Evolutionary conservation across 2,888 invertebrate genomes (phyloP).

Genomic region (Platycnemis pennipes): DNA sequence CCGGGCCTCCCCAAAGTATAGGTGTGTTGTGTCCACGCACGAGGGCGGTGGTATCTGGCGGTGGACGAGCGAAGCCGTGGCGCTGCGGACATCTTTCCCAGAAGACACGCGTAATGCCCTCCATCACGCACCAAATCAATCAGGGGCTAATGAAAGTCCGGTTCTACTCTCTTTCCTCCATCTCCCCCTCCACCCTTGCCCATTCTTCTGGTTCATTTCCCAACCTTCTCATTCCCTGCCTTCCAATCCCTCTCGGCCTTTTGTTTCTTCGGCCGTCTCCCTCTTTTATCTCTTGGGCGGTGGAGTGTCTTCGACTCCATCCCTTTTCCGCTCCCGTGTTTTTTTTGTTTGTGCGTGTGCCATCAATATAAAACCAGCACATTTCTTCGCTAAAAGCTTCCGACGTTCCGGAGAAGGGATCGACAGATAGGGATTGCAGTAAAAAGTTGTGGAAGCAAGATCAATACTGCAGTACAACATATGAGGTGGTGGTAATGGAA

Average conservation of each 20-base stretch:
- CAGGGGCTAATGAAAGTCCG: constrained; percentile 23
- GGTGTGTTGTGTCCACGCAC: not conserved
- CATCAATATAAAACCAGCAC: constrained; percentile 52
- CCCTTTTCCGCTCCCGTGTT: not conserved
- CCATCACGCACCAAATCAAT: constrained; percentile 61
- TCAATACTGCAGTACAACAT: not conserved
- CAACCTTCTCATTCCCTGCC: not conserved
- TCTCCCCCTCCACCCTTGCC: not conserved
- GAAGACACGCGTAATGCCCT: constrained; percentile 17
- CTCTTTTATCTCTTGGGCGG: not conserved
- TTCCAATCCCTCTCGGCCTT: not conserved
- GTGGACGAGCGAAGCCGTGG: not conserved
- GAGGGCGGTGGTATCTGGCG: not conserved
- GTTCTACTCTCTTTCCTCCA: constrained; percentile 12
- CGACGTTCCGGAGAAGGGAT: not conserved
- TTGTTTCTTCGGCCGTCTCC: not conserved
- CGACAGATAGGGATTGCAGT: constrained; percentile 6
- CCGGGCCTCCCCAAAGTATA: not conserved
- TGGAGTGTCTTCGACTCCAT: constrained; percentile 17
- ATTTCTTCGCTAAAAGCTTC: constrained; percentile 41
- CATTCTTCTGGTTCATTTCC: not conserved
- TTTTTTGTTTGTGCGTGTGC: constrained; percentile 7
- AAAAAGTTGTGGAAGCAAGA: not conserved
- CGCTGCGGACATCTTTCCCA: constrained; percentile 21
- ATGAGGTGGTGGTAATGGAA: no score